Conservation (phyloP, 2,797 vertebrate genomes). For the Tangara arthus region DNA sequence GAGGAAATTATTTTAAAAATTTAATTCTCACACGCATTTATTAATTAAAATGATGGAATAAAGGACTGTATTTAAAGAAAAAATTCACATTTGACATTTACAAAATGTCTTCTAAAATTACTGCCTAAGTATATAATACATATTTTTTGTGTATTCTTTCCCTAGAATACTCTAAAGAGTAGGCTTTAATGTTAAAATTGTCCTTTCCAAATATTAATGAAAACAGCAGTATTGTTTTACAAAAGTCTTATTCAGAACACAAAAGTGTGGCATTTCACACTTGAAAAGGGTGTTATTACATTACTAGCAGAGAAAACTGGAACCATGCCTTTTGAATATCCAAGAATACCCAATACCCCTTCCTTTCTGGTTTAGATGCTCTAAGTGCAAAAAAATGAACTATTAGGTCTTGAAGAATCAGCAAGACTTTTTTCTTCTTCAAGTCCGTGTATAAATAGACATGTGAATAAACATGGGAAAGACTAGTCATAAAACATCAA, state of each 20-base stretch:
- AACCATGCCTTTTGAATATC: neutral
- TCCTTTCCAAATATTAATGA: neutral
- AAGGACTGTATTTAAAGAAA: neutral
- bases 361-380: neutral
- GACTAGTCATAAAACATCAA: neutral
- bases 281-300: neutral
- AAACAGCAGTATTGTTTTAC: neutral
- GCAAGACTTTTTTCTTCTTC: neutral
- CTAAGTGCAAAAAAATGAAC: neutral
- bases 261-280: neutral
- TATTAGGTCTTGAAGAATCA: neutral
- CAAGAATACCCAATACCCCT: neutral
- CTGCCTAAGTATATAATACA: rapidly evolving
- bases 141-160: neutral
- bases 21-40: neutral
- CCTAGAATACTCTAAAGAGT: neutral
- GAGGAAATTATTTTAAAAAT: conserved; percentile 8
- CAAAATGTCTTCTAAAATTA: neutral
- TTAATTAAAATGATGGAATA: neutral
- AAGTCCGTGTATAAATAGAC: neutral
- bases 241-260: neutral
- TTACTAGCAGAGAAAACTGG: neutral
- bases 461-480: neutral
- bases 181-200: neutral
- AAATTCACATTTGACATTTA: neutral